Evolutionary conservation across 2,888 invertebrate genomes (phyloP).

Genomic region (Drosophila vallismaia): DNA sequence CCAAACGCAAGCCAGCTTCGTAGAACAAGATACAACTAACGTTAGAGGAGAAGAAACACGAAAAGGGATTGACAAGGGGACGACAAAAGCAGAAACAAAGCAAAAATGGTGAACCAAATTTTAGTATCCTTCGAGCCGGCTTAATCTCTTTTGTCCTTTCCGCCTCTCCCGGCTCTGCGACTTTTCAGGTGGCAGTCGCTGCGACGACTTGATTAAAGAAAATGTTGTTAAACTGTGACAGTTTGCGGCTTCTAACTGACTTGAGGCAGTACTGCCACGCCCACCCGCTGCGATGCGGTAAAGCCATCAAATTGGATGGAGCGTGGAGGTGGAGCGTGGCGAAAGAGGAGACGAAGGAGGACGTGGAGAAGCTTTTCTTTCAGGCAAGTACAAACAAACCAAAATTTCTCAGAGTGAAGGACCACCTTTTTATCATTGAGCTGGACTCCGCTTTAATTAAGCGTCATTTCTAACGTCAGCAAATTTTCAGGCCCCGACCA

Average conservation of each 20-base stretch:
- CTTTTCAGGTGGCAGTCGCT: conserved; percentile 26
- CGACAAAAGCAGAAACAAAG: conserved; percentile 7
- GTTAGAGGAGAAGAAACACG: neutral
- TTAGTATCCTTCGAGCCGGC: conserved; percentile 10
- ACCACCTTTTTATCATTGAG: conserved; percentile 35
- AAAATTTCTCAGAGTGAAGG: conserved; percentile 20
- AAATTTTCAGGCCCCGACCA: conserved; percentile 3
- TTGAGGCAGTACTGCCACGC: conserved; percentile 49
- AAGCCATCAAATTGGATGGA: conserved; percentile 19
- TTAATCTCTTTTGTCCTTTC: conserved; percentile 23
- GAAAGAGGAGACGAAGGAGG: neutral
- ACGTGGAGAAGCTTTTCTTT: conserved; percentile 18
- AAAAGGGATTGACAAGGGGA: conserved; percentile 1
- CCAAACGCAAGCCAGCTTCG: neutral
- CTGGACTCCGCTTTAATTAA: conserved; percentile 36
- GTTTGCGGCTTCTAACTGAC: conserved; percentile 69
- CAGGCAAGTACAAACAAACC: conserved; percentile 22
- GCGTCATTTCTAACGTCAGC: conserved; percentile 32
- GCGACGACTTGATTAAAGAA: conserved; percentile 69
- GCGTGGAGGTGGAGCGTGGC: neutral
- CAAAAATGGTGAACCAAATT: neutral
- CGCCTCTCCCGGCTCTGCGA: neutral
- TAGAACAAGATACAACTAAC: neutral
- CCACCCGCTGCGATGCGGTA: conserved; percentile 43
- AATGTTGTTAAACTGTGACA: conserved; percentile 77